Conservation (phyloP, 2,888 invertebrate species). For the Drosophila mettleri region DNA sequence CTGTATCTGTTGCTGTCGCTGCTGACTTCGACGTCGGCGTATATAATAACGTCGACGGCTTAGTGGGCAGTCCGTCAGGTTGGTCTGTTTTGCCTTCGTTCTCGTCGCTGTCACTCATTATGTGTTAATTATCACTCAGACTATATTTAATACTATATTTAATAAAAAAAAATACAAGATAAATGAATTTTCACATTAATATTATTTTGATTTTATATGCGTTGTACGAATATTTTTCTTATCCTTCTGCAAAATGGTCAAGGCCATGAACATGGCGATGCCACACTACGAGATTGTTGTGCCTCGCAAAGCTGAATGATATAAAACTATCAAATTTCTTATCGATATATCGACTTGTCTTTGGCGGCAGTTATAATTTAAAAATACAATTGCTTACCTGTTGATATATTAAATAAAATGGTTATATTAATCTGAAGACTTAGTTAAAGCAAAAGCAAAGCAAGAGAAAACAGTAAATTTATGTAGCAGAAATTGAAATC, state of each 20-base stretch:
- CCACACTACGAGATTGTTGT: neutral
- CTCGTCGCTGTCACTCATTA: slow-evolving; percentile 41
- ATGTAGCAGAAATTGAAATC: neutral
- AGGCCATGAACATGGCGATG: slow-evolving; percentile 24
- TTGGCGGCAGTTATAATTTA: neutral
- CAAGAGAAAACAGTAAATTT: neutral
- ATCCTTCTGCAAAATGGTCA: slow-evolving; percentile 22
- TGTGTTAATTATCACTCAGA: neutral
- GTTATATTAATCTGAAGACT: no score
- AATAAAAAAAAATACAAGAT: neutral
- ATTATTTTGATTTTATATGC: slow-evolving; percentile 17
- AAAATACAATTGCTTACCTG: neutral
- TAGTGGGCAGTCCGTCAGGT: slow-evolving; percentile 1
- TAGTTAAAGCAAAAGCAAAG: neutral
- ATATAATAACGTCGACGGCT: slow-evolving; percentile 11
- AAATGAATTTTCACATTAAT: neutral
- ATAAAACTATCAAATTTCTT: neutral
- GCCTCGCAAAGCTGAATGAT: slow-evolving; percentile 23
- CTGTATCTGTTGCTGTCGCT: slow-evolving; percentile 30
- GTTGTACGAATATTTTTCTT: slow-evolving; percentile 23
- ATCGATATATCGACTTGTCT: slow-evolving; percentile 9
- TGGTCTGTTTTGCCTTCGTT: slow-evolving; percentile 13
- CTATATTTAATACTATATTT: neutral
- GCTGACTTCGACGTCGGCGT: slow-evolving; percentile 18
- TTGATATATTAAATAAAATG: no score